Base-by-base conservation (phyloP, 2,113 vertebrate species). In the Malurus elegans region DNA sequence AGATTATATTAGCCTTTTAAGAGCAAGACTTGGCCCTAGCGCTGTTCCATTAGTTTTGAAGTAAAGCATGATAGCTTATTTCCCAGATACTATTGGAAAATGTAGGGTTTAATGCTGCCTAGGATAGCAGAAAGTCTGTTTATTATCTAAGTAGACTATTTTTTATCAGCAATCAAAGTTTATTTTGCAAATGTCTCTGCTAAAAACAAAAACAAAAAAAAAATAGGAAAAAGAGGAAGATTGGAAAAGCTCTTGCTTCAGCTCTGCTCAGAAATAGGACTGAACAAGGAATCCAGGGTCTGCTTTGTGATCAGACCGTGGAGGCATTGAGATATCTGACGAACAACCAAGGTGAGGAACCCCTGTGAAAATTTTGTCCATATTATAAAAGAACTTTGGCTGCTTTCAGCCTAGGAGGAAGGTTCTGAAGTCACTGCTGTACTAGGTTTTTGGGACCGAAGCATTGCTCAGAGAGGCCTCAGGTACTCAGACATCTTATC, bases 1-100 rank as follows among this genome's bases (percentile, higher is more conserved):
- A 79, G 20, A 56, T n/a, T 75, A 45, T 60, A 53, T 18, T 72
- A 54, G 47, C 58, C 42, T 95, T 96, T 80, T 67, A 78, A 92
- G 51, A 90, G 29, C 13, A 44, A 76, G 32, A 17, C 88, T 93
- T 85, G 38, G 4, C 44, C 56, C 10, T 64, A 53, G 23, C 12
- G 40, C 12, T 47, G 10, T 93, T 82, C 38, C 42, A 20, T 82
- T 80, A 70, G 18, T 85, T 93, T 62, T 82, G 50, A 72, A 66
- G 79, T 82, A 82, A 93, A 85, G 50, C 0, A 0, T 31, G 18
- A 47, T 58, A 72, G 36, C 32, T 92, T 72, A 58, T 82, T 90
- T 86, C 23, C 16, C 18, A 24, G 72, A 58, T 57, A 64, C 20
- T 31, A 1, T 26, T 38, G 48, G 45, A 89, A 89, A 89, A 89